Conservation (phyloP, 2,888 invertebrate genomes). For the Amblyjoppa fuscipennis region DNA sequence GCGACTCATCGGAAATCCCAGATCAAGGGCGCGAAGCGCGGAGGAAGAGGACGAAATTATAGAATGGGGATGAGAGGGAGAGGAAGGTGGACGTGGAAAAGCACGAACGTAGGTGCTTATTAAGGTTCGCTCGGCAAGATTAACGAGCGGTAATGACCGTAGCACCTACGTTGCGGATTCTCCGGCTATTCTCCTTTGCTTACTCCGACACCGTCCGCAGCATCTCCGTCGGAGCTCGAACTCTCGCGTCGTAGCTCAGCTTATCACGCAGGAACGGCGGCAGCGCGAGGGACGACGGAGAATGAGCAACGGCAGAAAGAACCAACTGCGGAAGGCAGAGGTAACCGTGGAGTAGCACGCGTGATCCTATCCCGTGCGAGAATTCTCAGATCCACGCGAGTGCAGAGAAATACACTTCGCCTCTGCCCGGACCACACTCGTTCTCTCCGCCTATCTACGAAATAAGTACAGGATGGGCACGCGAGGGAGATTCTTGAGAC, state of each 20-base stretch:
- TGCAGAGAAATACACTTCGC: constrained; percentile 8
- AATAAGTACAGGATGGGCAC: neutral
- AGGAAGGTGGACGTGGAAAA: constrained; percentile 59
- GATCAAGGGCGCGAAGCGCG: constrained; percentile 45
- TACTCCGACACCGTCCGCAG: constrained; percentile 26
- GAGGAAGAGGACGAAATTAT: constrained; percentile 43
- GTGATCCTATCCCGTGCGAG: constrained; percentile 39
- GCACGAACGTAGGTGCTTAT: constrained; percentile 76
- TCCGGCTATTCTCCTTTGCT: constrained; percentile 58
- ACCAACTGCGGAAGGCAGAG: constrained; percentile 14
- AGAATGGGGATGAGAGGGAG: constrained; percentile 53
- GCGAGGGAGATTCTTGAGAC: neutral
- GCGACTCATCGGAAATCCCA: neutral
- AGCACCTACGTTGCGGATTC: constrained; percentile 74
- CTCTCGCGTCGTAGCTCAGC: constrained; percentile 50
- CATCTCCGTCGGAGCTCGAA: constrained; percentile 19
- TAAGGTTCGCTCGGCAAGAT: constrained; percentile 77
- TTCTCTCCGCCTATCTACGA: neutral
- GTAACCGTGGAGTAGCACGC: constrained; percentile 43
- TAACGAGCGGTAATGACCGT: constrained; percentile 79
- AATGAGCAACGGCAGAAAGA: constrained; percentile 21
- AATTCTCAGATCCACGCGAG: constrained; percentile 27
- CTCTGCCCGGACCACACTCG: neutral
- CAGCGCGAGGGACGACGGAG: neutral
- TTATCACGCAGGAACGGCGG: constrained; percentile 41